A percentile compares a stretch with the other conserved stretches of the same genome.
Evolutionary conservation across 2,797 vertebrate genomes (phyloP).

Genomic region (Myripristis murdjan): DNA sequence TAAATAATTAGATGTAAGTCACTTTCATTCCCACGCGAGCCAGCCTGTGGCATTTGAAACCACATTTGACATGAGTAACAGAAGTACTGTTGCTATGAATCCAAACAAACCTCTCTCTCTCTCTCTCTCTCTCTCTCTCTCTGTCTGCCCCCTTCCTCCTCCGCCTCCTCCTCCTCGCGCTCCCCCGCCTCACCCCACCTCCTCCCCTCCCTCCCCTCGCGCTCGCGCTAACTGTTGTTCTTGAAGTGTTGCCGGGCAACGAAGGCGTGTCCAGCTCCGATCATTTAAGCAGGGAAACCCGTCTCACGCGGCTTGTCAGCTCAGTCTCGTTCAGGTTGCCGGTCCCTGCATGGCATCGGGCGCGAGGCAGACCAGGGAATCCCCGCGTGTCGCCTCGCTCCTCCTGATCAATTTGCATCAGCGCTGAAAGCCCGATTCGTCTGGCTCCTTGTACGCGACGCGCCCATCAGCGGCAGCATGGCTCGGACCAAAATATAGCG

Average conservation of each 20-base stretch:
- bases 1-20: neutral
- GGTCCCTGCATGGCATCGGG: conserved; percentile 78
- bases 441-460: conserved; percentile 13
- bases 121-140: conserved; percentile 28
- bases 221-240: conserved; percentile 71
- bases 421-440: conserved; percentile 7
- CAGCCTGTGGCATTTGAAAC: neutral
- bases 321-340: conserved; percentile 79
- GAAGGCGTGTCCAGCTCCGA: conserved; percentile 79
- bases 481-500: conserved; percentile 56
- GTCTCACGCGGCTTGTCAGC: conserved; percentile 71
- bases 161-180: conserved; percentile 35
- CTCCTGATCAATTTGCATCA: conserved; percentile 44
- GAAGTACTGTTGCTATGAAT: conserved; percentile 77
- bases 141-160: no score
- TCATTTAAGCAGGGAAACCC: conserved; percentile 86
- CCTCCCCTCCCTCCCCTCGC: conserved; percentile 40
- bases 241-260: conserved; percentile 77
- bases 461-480: conserved; percentile 65
- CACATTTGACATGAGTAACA: conserved; percentile 52
- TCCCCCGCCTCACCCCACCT: conserved; percentile 26
- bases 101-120: conserved; percentile 83
- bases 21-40: neutral
- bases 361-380: conserved; percentile 80
- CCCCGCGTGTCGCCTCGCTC: conserved; percentile 71